Conservation (phyloP, 2,888 invertebrate genomes). For the Plutella xylostella region DNA sequence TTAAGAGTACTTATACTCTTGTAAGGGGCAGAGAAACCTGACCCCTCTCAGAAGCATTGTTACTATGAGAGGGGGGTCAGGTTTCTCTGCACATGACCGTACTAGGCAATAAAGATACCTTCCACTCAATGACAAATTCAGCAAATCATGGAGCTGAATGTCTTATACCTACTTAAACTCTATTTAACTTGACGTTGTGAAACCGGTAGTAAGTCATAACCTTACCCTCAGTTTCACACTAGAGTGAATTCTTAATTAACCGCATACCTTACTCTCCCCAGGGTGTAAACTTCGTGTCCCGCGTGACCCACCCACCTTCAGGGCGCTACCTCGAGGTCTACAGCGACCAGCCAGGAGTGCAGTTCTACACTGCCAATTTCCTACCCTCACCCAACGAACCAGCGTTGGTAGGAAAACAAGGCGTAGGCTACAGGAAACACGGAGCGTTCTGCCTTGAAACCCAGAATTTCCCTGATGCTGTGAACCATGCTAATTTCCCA, state of each 20-base stretch:
- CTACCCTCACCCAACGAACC: conserved; percentile 68
- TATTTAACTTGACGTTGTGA: too few relatives aligned
- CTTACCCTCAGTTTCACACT: too few relatives aligned
- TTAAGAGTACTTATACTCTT: too few relatives aligned
- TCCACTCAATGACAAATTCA: too few relatives aligned
- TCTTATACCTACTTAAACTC: too few relatives aligned
- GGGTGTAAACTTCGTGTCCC: conserved; percentile 45
- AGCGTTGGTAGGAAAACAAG: conserved; percentile 44
- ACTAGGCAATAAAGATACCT: too few relatives aligned
- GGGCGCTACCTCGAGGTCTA: conserved; percentile 83
- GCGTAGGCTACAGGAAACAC: conserved; percentile 74
- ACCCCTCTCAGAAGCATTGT: too few relatives aligned
- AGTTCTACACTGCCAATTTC: conserved; percentile 86
- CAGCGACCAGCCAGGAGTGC: conserved; percentile 90
- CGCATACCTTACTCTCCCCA: conserved; percentile 20
- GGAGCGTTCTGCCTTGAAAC: conserved; percentile 91
- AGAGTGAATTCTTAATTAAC: neutral
- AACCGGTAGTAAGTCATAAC: too few relatives aligned
- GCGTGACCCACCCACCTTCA: conserved; percentile 73
- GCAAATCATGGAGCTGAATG: too few relatives aligned
- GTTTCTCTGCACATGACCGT: too few relatives aligned
- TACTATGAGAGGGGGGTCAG: too few relatives aligned
- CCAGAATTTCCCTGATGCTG: conserved; percentile 91
- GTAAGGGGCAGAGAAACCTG: too few relatives aligned
- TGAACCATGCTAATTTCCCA: conserved; percentile 84